Evolutionary conservation across 2,113 vertebrate genomes (phyloP).

Genomic region (Nibea albiflora): DNA sequence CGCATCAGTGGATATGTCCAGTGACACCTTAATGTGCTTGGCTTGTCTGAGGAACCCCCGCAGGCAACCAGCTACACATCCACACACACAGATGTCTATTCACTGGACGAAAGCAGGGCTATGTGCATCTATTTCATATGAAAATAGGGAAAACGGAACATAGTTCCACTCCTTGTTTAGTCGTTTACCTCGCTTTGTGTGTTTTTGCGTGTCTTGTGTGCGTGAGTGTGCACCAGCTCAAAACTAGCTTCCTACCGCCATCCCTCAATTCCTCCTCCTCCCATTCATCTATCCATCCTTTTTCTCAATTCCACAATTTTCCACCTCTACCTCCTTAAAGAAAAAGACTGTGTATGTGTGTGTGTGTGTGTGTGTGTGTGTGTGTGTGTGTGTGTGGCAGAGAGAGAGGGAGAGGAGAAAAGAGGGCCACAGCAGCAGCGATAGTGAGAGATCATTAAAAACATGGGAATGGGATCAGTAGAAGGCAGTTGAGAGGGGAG

Average conservation of each 20-base stretch:
- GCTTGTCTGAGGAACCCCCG: conserved; percentile 73
- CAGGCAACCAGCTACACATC: conserved; percentile 47
- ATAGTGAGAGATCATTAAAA: conserved; percentile 71
- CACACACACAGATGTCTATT: not conserved
- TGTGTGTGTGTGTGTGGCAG: not conserved
- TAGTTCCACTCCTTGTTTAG: not conserved
- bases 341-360: not conserved
- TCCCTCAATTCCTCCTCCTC: not conserved
- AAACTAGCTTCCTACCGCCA: conserved; percentile 11
- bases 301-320: conserved; percentile 38
- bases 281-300: not conserved
- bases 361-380: not conserved
- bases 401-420: not conserved
- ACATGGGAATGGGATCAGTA: conserved; percentile 75
- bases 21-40: conserved; percentile 82
- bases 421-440: not conserved
- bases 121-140: conserved; percentile 23
- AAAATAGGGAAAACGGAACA: not conserved
- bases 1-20: conserved; percentile 78
- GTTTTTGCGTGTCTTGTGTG: not conserved
- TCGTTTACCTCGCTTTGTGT: not conserved
- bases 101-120: not conserved
- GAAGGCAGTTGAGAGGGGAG: conserved; percentile 66
- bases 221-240: conserved; percentile 11
- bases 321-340: conserved; percentile 15